phyloP scores from a whole-genome alignment of 2,113 vertebrate species.

The Chelonoidis abingdonii region DNA sequence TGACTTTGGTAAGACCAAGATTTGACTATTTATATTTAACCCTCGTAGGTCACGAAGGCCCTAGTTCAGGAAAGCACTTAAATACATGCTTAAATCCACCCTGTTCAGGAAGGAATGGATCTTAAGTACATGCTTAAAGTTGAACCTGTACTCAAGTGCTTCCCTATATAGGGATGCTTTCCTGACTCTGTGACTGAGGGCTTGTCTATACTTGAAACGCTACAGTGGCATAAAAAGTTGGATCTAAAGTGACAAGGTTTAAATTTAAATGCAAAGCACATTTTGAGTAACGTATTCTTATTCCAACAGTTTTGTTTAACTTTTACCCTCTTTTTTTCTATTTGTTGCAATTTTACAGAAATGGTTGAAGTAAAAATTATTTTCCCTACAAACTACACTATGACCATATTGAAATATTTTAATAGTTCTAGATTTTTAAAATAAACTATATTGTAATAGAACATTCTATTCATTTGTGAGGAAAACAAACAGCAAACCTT shows the following conservation, averaged over 20 bases:
- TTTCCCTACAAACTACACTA: background rate
- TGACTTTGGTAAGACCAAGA: background rate
- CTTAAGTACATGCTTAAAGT: background rate
- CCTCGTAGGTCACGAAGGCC: too few relatives aligned
- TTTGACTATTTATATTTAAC: background rate
- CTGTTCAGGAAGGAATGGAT: background rate
- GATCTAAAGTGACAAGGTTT: background rate
- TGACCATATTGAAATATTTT: background rate
- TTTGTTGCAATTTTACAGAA: background rate
- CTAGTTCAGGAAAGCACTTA: background rate
- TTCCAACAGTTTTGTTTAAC: background rate
- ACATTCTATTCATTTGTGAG: background rate
- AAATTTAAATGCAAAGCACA: background rate
- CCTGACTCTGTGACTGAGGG: background rate
- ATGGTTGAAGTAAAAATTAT: background rate
- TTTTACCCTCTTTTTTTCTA: background rate
- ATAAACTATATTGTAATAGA: background rate
- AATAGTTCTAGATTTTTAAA: background rate
- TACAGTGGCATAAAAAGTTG: background rate
- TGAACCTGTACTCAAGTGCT: background rate
- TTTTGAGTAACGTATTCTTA: background rate
- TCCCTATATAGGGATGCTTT: background rate
- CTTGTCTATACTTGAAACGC: background rate
- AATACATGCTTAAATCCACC: background rate
- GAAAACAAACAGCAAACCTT: background rate